phyloP scores from a whole-genome alignment of 2,113 vertebrate species.

The Catharus bicknelli region DNA sequence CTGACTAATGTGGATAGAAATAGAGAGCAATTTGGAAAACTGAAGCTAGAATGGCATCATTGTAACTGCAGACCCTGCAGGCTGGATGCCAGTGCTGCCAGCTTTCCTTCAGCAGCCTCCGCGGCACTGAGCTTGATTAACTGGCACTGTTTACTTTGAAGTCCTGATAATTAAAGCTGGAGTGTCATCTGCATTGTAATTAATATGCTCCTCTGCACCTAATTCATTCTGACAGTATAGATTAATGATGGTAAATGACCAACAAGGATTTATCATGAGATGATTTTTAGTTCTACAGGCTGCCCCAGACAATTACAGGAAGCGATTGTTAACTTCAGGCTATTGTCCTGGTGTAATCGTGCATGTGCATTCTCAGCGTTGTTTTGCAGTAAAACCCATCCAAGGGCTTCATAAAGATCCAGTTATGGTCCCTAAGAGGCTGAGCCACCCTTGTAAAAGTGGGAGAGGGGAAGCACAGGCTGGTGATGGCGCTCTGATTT shows the following conservation, averaged over 20 bases:
- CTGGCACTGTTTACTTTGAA: not conserved
- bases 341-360: constrained; percentile 43
- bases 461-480: not conserved
- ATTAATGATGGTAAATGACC: constrained; percentile 52
- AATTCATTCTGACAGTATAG: constrained; percentile 57
- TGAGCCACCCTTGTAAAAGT: not conserved
- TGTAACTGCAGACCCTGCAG: constrained; percentile 2
- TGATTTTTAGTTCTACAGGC: not conserved
- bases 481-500: not conserved
- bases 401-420: constrained; percentile 31
- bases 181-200: constrained; percentile 35
- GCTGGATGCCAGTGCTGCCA: not conserved
- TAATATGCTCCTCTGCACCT: constrained; percentile 23
- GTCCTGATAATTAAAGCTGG: constrained; percentile 28
- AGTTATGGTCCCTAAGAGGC: constrained; percentile 29
- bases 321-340: constrained; percentile 45
- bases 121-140: not conserved
- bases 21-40: not conserved
- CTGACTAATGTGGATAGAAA: constrained; percentile 42
- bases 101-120: not conserved
- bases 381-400: constrained; percentile 37
- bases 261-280: constrained; percentile 41
- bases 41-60: not conserved
- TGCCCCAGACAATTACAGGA: constrained; percentile 62
- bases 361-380: constrained; percentile 24